Conservation (phyloP, 2,888 invertebrate genomes). For the Acleris holmiana region DNA sequence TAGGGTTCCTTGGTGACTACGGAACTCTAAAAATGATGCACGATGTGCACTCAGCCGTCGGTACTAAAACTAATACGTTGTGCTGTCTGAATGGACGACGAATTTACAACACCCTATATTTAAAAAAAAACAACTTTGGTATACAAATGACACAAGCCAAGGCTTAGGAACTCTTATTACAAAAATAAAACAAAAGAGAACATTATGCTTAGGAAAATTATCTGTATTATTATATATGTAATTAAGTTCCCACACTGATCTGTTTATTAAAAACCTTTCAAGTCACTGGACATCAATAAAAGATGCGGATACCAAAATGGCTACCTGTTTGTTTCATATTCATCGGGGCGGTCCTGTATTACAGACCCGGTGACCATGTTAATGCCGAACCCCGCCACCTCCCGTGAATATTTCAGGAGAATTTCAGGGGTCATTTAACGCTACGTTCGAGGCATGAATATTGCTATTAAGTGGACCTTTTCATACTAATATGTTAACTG, state of each 20-base stretch:
- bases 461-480: slow-evolving; percentile 52
- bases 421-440: slow-evolving; percentile 60
- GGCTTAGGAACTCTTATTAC: too few species aligned
- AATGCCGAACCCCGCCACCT: slow-evolving; percentile 45
- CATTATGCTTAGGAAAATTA: too few species aligned
- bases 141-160: too few species aligned
- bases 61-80: too few species aligned
- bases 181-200: too few species aligned
- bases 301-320: slow-evolving; percentile 12
- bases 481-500: slow-evolving; percentile 40
- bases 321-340: slow-evolving; percentile 45
- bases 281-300: slow-evolving; percentile 23
- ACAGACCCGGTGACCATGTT: slow-evolving; percentile 47
- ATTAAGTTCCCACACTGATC: background rate
- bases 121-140: too few species aligned
- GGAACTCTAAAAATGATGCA: too few species aligned
- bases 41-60: too few species aligned
- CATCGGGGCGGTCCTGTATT: slow-evolving; percentile 43
- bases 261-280: slow-evolving; percentile 21
- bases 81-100: too few species aligned
- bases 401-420: slow-evolving; percentile 63
- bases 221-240: background rate
- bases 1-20: too few species aligned
- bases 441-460: slow-evolving; percentile 56
- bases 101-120: too few species aligned